phyloP scores from a whole-genome alignment of 2,113 vertebrate species.

The Chelonoidis abingdonii region DNA sequence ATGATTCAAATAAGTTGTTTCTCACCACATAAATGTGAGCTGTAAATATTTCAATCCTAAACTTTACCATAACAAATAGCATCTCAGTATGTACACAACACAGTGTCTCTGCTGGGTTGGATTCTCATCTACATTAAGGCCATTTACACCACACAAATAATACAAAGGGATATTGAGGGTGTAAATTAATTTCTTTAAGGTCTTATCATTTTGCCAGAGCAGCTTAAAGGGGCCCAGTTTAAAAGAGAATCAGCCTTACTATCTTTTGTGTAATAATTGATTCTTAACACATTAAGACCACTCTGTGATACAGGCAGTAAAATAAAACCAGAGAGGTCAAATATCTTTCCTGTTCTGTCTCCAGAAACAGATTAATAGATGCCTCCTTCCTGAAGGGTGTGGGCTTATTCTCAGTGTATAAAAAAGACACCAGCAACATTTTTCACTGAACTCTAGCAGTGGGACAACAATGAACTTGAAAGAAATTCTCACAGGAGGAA shows the following conservation, averaged over 20 bases:
- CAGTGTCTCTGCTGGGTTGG: rapidly evolving
- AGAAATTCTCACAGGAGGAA: neutral
- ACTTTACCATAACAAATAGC: neutral
- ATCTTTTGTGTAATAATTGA: neutral
- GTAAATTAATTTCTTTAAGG: neutral
- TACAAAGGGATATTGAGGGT: neutral
- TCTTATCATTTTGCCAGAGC: neutral
- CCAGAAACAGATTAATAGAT: rapidly evolving
- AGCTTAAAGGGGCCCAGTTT: neutral
- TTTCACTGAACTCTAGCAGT: neutral
- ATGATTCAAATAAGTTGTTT: rapidly evolving
- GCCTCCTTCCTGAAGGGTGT: rapidly evolving
- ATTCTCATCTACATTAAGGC: neutral
- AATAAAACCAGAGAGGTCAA: neutral
- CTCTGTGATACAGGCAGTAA: neutral
- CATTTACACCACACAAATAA: neutral
- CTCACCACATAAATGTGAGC: neutral
- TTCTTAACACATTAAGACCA: neutral
- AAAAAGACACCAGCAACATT: rapidly evolving
- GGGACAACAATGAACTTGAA: neutral
- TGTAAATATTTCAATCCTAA: neutral
- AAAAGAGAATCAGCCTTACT: neutral
- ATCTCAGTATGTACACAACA: neutral
- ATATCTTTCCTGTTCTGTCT: neutral
- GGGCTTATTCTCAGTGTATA: neutral